Base-by-base conservation (phyloP, 2,113 vertebrate species). In the Carassius gibelio region DNA sequence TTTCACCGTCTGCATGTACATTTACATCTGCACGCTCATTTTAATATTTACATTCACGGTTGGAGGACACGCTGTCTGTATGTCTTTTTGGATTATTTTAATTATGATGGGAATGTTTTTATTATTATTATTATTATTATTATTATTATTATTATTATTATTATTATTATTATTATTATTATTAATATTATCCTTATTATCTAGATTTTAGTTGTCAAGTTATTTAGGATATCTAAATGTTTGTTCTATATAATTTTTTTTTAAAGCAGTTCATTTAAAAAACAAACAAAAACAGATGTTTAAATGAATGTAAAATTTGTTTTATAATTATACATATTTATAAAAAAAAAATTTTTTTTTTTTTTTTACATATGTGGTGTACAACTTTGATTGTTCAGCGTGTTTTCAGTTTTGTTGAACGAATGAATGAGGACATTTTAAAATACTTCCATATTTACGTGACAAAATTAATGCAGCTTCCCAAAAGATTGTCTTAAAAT, bases 1-100 rank as follows among this genome's bases (percentile, higher is more conserved):
- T 89, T 91, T 90, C 91, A 88, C 87, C 91, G 91, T 91, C 90
- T 90, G 87, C 88, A 85, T 91, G 91, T 91, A 92, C 91, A 92
- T 93, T 92, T 86, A 59, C 82, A 94, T 95, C 92, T 93, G 93
- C 93, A 94, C 93, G 89, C 93, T 89, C 5, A 55, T 87, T 89
- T 82, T 66, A 85, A 85, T 87, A 82, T 84, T 86, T 86, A 85
- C 86, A 92, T 93, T 93, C 62, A 52, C 34, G 9, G 14, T 77
- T 48, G 61, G 52, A 50, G 66, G 59, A 42, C 55, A 30, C 36
- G 36, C 36, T 68, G 19, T 62, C n/a, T 38, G 11, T 4, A n/a
- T 75, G 42, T 23, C 38, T 81, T 52, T 71, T 34, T 69, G 19
- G n/a, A 45, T 84, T 59, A 85, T 82, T 68, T 36, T 75, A 34